phyloP scores from a whole-genome alignment of 1,140 invertebrate species.

The Drosophila pectinifera region DNA sequence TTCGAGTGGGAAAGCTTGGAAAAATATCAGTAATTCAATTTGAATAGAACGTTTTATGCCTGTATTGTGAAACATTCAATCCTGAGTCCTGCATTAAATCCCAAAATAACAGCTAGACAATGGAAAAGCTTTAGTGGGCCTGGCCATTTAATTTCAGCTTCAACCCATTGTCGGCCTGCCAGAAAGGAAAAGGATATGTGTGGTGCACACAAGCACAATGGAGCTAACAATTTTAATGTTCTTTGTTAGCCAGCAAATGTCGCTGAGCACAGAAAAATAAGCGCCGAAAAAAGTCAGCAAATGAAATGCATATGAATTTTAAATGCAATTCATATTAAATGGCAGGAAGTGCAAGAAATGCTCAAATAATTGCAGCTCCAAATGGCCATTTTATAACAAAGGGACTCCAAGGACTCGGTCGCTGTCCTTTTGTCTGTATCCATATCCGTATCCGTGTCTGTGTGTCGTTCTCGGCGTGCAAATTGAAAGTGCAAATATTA shows the following conservation, averaged over 20 bases:
- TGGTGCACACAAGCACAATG: constrained; percentile 27
- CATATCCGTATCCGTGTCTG: constrained; percentile 13
- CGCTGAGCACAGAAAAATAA: constrained; percentile 19
- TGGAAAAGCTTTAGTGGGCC: constrained; percentile 10
- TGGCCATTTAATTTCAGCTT: constrained; percentile 26
- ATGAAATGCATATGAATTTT: constrained; percentile 67
- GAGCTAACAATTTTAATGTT: constrained; percentile 23
- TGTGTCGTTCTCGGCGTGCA: constrained; percentile 37
- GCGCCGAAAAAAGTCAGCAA: constrained; percentile 3
- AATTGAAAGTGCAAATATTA: constrained; percentile 79
- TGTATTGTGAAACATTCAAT: not conserved
- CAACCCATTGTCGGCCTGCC: constrained; percentile 20
- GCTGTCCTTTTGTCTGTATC: constrained; percentile 22
- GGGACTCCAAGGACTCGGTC: constrained; percentile 37
- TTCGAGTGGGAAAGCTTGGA: not conserved
- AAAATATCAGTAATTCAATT: not conserved
- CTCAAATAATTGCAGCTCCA: constrained; percentile 64
- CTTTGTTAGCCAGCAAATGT: constrained; percentile 32
- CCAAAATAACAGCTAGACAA: constrained; percentile 26
- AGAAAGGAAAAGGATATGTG: constrained; percentile 27
- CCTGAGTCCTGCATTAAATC: not conserved
- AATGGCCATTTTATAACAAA: constrained; percentile 45
- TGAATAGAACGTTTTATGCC: not conserved
- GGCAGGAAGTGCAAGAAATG: constrained; percentile 60
- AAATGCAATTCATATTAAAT: constrained; percentile 80